Conservation (phyloP, 2,797 vertebrate genomes). For the Propithecus perrieri region DNA sequence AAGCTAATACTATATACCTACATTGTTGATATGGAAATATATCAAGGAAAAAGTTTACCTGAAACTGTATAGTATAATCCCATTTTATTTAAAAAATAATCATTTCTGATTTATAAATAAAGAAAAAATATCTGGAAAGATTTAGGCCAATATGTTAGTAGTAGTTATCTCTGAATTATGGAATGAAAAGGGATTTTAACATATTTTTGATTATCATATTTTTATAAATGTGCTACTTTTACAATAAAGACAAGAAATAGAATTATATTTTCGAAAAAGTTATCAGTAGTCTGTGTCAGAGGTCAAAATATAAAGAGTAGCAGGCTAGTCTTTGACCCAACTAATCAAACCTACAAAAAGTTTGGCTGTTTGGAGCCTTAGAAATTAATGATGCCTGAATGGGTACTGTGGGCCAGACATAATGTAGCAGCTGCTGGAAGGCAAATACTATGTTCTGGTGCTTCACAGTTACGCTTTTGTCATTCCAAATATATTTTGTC, state of each 20-base stretch:
- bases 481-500: neutral
- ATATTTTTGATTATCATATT: neutral
- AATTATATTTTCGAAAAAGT: neutral
- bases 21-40: neutral
- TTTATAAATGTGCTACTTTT: neutral
- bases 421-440: neutral
- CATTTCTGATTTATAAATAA: slow-evolving; percentile 14
- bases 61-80: neutral
- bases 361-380: neutral
- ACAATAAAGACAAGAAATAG: slow-evolving; percentile 4
- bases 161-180: neutral
- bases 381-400: neutral
- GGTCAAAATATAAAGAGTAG: neutral
- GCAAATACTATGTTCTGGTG: fast-evolving
- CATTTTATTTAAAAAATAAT: slow-evolving; percentile 26
- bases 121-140: neutral
- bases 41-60: slow-evolving; percentile 5
- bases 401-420: neutral
- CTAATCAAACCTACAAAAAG: neutral
- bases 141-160: neutral
- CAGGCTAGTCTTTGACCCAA: neutral
- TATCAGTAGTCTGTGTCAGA: neutral
- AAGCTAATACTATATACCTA: neutral
- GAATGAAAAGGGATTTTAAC: slow-evolving; percentile 31
- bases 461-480: neutral